A percentile compares a stretch with the other conserved stretches of the same genome.
Evolutionary conservation across 2,113 vertebrate genomes (phyloP).

Genomic region (Sceloporus undulatus): DNA sequence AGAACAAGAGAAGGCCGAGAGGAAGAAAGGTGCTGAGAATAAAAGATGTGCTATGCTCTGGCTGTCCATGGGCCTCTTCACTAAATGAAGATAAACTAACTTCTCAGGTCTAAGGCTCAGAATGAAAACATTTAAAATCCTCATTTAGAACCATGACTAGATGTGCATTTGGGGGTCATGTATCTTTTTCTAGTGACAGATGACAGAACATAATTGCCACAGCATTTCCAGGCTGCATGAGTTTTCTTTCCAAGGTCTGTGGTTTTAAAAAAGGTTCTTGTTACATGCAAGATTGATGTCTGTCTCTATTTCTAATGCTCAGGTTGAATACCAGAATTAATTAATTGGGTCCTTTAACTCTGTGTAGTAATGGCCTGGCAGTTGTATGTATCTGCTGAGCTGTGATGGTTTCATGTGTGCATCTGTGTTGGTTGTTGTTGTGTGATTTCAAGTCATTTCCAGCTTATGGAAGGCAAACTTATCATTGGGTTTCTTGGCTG

Average conservation of each 20-base stretch:
- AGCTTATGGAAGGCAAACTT: too few species aligned
- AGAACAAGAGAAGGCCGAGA: background rate
- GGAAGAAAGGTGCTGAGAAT: background rate
- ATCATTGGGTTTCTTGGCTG: too few species aligned
- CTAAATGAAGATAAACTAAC: slow-evolving; percentile 20
- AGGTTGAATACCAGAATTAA: background rate
- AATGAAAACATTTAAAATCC: background rate
- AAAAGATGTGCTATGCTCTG: background rate
- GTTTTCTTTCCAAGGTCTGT: background rate
- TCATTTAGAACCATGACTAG: background rate
- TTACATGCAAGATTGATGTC: background rate
- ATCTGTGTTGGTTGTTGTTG: background rate
- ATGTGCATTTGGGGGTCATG: background rate
- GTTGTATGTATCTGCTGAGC: too few species aligned
- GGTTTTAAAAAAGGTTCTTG: background rate
- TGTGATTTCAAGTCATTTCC: too few species aligned
- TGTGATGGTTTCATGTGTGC: background rate
- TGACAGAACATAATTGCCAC: background rate
- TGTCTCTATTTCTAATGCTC: too few species aligned
- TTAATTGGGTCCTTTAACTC: background rate
- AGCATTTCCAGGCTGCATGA: background rate
- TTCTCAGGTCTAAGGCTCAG: background rate
- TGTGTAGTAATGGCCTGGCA: background rate
- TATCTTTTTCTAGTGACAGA: background rate
- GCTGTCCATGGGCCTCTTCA: background rate